phyloP scores from a whole-genome alignment of 2,888 invertebrate genomes.

The Seira musarum region DNA sequence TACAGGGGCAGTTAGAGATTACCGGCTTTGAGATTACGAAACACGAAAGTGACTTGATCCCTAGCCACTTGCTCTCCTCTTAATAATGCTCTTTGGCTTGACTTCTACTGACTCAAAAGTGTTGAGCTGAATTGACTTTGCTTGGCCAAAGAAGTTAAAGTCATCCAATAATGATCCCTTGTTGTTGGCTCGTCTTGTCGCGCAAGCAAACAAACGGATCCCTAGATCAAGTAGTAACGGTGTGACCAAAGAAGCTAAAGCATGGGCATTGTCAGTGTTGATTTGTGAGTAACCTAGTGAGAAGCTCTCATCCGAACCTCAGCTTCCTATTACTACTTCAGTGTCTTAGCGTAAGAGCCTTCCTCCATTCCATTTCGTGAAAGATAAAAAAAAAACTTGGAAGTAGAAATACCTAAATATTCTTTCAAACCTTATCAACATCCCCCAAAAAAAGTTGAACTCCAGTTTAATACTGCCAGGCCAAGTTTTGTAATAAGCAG shows the following conservation, averaged over 20 bases:
- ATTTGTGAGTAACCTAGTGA: slow-evolving; percentile 21
- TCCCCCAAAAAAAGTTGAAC: slow-evolving; percentile 11
- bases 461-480: background rate
- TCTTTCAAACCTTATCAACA: slow-evolving; percentile 9
- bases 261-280: slow-evolving; percentile 1
- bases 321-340: too few relatives aligned
- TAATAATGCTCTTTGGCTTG: too few relatives aligned
- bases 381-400: slow-evolving; percentile 7
- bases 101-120: slow-evolving; percentile 3
- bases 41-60: slow-evolving; percentile 1
- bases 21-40: slow-evolving; percentile 22
- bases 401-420: background rate
- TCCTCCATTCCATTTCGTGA: background rate
- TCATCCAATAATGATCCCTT: slow-evolving; percentile 20
- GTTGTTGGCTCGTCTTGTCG: background rate
- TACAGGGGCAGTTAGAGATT: slow-evolving; percentile 47
- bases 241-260: slow-evolving; percentile 4
- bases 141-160: background rate
- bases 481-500: slow-evolving; percentile 2
- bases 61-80: background rate
- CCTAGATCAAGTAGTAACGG: too few relatives aligned
- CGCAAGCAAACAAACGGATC: too few relatives aligned
- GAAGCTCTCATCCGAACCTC: background rate
- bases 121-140: too few relatives aligned
- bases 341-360: too few relatives aligned